phyloP scores from a whole-genome alignment of 92 coral and sea anemone species.

The Siderastrea radians region DNA sequence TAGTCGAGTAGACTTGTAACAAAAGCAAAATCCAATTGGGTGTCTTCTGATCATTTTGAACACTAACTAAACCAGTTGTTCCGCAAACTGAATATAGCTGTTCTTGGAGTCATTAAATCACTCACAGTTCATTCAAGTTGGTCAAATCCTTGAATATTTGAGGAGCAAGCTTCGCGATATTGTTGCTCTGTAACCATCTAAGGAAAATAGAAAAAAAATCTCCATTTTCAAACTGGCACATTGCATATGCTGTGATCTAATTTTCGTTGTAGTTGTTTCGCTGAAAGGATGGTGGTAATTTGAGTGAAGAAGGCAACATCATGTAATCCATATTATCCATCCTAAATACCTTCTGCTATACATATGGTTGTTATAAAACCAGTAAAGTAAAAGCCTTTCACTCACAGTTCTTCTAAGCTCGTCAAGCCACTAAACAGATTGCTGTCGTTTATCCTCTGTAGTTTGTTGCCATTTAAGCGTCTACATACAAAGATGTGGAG shows the following conservation, averaged over 20 bases:
- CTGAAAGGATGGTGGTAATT: neutral
- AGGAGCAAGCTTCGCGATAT: neutral
- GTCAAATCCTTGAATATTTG: neutral
- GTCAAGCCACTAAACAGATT: neutral
- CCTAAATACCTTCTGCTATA: too few species aligned
- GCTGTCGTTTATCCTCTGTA: neutral
- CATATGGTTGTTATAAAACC: neutral
- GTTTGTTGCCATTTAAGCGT: neutral
- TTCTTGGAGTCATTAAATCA: neutral
- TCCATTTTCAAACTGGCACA: neutral
- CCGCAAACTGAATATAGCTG: too few species aligned
- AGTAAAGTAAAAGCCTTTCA: neutral
- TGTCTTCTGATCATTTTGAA: too few species aligned
- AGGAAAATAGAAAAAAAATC: neutral
- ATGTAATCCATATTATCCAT: neutral
- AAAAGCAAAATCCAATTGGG: too few species aligned
- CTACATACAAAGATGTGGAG: neutral
- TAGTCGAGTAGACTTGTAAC: too few species aligned
- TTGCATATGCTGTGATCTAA: too few species aligned
- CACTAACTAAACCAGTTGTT: too few species aligned
- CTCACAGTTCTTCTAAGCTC: neutral
- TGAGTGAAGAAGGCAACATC: too few species aligned
- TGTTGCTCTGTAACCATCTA: neutral
- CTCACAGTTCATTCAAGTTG: constrained; percentile 7
- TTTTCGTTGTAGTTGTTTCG: neutral